Conservation (phyloP, 2,797 vertebrate species). For the Onychomys leucogaster region DNA sequence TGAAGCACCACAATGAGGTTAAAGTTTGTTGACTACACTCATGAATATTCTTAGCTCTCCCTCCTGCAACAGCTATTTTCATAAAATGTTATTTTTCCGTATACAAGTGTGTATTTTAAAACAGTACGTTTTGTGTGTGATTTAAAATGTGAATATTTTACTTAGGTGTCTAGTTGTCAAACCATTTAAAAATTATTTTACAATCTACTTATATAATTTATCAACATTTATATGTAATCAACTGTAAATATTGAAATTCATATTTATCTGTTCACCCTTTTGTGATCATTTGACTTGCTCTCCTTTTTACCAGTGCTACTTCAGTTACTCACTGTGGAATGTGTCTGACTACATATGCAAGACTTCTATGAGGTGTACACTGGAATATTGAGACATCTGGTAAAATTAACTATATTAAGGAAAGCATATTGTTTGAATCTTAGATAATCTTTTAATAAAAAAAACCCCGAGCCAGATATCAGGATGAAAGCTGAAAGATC, state of each 20-base stretch:
- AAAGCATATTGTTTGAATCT: neutral
- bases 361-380: slow-evolving; percentile 7
- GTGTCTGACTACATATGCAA: neutral
- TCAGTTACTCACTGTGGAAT: neutral
- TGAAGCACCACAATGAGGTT: neutral
- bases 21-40: neutral
- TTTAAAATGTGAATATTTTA: slow-evolving; percentile 4
- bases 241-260: neutral
- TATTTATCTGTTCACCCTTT: neutral
- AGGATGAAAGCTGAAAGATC: too few species aligned
- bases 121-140: neutral
- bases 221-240: slow-evolving; percentile 42
- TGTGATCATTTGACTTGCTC: neutral
- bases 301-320: neutral
- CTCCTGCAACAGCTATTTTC: slow-evolving; percentile 18
- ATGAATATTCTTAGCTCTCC: neutral
- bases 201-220: neutral
- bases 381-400: neutral
- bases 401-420: neutral
- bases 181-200: slow-evolving; percentile 7
- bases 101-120: neutral
- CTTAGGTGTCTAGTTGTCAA: neutral
- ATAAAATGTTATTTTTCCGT: neutral
- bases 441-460: too few species aligned
- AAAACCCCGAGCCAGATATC: too few species aligned